These are phyloP conservation scores for Trachurus trachurus DNA, from an alignment of 2,797 vertebrate genomes.

Conservation along the genomic window DNA sequence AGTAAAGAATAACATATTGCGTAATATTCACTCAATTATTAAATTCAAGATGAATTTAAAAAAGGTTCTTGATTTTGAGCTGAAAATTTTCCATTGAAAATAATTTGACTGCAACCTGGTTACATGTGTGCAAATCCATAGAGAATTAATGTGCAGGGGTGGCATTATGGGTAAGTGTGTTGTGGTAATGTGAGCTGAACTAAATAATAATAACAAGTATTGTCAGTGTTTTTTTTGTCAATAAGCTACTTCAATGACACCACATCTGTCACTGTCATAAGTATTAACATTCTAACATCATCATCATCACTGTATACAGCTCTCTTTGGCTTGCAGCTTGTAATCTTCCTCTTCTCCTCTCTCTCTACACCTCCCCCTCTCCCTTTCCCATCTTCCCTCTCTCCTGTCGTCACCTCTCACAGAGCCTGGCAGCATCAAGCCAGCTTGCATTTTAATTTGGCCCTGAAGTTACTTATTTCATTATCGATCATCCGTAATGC, in stretches of 20 bases:
- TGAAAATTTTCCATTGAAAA: neutral
- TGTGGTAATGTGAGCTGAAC: neutral
- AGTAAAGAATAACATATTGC: neutral
- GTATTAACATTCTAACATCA: constrained; percentile 25
- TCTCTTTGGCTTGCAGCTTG: constrained; percentile 47
- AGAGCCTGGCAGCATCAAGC: constrained; percentile 90
- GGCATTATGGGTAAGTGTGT: neutral
- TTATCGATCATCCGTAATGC: constrained; percentile 99
- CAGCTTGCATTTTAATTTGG: constrained; percentile 99
- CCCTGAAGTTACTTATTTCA: constrained; percentile 98
- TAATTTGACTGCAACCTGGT: neutral
- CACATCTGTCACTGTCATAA: neutral
- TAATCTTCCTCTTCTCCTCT: constrained; percentile 35
- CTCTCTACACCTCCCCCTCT: constrained; percentile 19
- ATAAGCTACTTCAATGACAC: neutral
- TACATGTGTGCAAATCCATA: neutral
- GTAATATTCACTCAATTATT: neutral
- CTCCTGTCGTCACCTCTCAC: constrained; percentile 90
- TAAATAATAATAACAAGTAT: neutral
- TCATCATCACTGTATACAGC: constrained; percentile 23
- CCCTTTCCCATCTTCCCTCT: constrained; percentile 47
- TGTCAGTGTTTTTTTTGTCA: neutral
- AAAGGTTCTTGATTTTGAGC: neutral
- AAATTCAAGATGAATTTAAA: neutral
- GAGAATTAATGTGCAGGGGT: neutral